Conservation (phyloP, 2,797 vertebrate species). For the Prunella strophiata region DNA sequence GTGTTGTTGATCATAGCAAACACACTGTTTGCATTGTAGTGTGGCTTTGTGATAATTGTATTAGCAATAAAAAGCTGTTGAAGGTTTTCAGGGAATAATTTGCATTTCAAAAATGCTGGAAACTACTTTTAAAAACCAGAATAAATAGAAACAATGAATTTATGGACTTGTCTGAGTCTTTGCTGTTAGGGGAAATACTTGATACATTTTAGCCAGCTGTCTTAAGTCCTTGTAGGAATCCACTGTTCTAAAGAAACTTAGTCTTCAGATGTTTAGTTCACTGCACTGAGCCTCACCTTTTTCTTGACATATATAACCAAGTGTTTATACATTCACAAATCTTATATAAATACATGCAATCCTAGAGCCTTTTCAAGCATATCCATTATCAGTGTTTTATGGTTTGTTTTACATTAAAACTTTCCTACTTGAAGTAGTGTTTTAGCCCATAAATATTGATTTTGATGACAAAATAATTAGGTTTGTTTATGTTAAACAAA, state of each 20-base stretch:
- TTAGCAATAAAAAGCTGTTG: neutral
- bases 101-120: neutral
- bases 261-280: neutral
- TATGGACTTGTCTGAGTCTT: neutral
- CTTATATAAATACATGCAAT: neutral
- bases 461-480: neutral
- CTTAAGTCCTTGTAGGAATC: neutral
- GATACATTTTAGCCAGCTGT: neutral
- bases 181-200: neutral
- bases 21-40: neutral
- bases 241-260: neutral
- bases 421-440: neutral
- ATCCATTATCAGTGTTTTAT: conserved; percentile 18
- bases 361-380: conserved; percentile 9
- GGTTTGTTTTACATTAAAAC: conserved; percentile 13
- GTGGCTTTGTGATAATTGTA: neutral
- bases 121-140: neutral
- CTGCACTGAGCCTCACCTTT: conserved; percentile 5
- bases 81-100: neutral
- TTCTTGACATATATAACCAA: neutral
- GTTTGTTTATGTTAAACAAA: neutral
- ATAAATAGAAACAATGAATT: neutral
- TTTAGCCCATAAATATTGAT: conserved; percentile 3
- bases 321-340: conserved; percentile 3
- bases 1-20: neutral